Percentiles rank a stretch among this genome's conserved stretches.
These are phyloP conservation scores for Ibycter americanus DNA, from an alignment of 2,797 vertebrate genomes.

Conservation along the genomic window DNA sequence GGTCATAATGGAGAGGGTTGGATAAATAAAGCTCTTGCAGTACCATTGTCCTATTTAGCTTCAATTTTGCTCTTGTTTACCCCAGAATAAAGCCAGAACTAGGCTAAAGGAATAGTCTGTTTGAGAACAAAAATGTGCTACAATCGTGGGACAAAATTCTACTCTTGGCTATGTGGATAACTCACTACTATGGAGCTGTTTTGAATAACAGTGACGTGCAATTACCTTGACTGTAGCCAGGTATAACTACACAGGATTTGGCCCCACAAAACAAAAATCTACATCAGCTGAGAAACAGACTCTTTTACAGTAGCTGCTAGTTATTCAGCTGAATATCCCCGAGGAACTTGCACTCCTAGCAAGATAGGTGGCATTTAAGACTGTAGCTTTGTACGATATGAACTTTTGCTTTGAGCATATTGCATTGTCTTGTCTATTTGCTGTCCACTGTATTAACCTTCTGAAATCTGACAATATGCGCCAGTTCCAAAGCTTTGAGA, in stretches of 20 bases:
- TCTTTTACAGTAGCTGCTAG: neutral
- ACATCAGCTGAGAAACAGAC: neutral
- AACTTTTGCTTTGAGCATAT: neutral
- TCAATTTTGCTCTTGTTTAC: neutral
- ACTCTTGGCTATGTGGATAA: neutral
- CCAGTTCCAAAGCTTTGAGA: neutral
- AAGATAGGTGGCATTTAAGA: neutral
- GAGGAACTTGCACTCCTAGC: neutral
- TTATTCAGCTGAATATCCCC: neutral
- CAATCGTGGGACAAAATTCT: neutral
- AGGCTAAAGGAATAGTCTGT: neutral
- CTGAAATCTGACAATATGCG: neutral
- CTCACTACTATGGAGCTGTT: neutral
- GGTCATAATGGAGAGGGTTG: neutral
- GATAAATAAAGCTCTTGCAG: neutral
- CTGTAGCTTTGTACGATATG: neutral
- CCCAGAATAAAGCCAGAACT: neutral
- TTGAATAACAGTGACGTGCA: neutral
- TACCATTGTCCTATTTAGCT: neutral
- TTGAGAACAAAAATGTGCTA: neutral
- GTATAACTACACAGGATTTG: neutral
- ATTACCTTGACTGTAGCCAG: neutral
- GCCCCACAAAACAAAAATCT: neutral
- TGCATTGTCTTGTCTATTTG: neutral
- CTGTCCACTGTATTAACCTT: neutral